phyloP scores from a whole-genome alignment of 2,888 invertebrate genomes.

The Temnothorax unifasciatus region DNA sequence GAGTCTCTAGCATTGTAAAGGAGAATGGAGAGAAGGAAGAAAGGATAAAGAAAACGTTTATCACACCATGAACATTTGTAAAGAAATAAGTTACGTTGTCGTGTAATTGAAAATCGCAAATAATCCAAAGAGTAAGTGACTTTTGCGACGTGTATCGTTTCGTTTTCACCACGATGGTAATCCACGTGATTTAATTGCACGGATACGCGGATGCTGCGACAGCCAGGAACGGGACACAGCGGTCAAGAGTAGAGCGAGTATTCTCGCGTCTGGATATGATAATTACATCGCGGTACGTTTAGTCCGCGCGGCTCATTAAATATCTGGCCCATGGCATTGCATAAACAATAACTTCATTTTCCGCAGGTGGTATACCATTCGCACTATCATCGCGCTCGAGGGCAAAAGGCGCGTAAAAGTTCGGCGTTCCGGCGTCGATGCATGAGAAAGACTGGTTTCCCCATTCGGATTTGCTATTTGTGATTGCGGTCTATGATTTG shows the following conservation, averaged over 20 bases:
- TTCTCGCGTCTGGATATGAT: slow-evolving; percentile 79
- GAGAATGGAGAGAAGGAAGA: not conserved
- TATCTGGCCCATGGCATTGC: slow-evolving; percentile 68
- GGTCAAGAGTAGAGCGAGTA: slow-evolving; percentile 35
- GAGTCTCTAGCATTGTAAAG: not conserved
- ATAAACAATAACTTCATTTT: slow-evolving; percentile 82
- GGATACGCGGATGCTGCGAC: not conserved
- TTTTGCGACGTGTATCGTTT: slow-evolving; percentile 27
- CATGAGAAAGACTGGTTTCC: slow-evolving; percentile 28
- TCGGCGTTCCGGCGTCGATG: not conserved
- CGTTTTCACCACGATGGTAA: slow-evolving; percentile 56
- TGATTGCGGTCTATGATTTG: slow-evolving; percentile 32
- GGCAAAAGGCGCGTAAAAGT: slow-evolving; percentile 12
- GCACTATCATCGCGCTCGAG: slow-evolving; percentile 24
- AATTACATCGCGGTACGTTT: slow-evolving; percentile 76
- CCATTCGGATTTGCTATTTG: slow-evolving; percentile 17
- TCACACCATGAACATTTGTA: not conserved
- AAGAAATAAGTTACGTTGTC: slow-evolving; percentile 2
- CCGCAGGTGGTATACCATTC: slow-evolving; percentile 45
- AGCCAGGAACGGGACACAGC: slow-evolving; percentile 13
- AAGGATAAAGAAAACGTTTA: not conserved
- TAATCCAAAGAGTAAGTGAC: not conserved
- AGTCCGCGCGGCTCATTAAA: slow-evolving; percentile 74
- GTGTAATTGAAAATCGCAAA: slow-evolving; percentile 2
- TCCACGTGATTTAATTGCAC: slow-evolving; percentile 40